phyloP scores from a whole-genome alignment of 2,113 vertebrate species.

The Corythornis madagascariensis region DNA sequence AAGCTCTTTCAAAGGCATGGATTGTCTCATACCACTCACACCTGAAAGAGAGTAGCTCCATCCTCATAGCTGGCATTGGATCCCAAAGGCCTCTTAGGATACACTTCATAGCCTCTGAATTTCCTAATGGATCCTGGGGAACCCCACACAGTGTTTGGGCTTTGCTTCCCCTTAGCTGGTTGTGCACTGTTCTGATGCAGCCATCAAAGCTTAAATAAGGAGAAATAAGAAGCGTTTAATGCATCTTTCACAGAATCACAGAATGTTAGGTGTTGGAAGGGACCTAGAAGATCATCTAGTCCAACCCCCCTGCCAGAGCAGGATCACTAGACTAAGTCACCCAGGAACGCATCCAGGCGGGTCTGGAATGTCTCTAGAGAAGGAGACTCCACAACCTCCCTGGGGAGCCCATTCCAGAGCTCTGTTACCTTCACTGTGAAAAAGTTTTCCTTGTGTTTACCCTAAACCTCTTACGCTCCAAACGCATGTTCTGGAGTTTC shows the following conservation, averaged over 20 bases:
- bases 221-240: background rate
- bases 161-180: background rate
- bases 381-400: no score
- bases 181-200: background rate
- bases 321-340: no score
- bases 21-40: background rate
- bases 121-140: background rate
- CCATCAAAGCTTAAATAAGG: background rate
- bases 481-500: background rate
- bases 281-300: no score
- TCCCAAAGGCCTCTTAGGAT: background rate
- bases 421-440: no score
- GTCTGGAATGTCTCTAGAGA: no score
- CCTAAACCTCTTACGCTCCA: no score
- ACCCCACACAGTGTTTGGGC: background rate
- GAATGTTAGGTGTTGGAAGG: no score
- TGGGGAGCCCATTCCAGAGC: no score
- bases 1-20: background rate
- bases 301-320: no score
- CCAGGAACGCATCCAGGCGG: no score
- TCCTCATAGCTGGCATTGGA: background rate
- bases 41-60: background rate
- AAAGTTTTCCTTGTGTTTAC: no score
- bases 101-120: fast-evolving
- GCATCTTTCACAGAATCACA: background rate